Conservation (phyloP, 2,797 vertebrate genomes). For the Limnodromus scolopaceus region DNA sequence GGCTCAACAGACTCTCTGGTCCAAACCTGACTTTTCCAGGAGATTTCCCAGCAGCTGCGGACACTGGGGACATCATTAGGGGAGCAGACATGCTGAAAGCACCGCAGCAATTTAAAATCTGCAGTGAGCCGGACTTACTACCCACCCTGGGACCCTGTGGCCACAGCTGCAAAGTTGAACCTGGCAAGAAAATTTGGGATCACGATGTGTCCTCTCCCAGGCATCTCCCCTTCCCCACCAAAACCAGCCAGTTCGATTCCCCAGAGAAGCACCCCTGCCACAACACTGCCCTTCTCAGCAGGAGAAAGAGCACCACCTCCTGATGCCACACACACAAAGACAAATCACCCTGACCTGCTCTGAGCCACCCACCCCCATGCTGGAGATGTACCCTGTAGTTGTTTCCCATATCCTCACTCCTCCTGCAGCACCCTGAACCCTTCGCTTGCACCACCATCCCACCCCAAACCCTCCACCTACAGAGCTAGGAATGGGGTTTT, state of each 20-base stretch:
- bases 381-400: not conserved
- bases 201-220: fast-evolving
- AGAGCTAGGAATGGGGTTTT: fast-evolving
- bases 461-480: fast-evolving
- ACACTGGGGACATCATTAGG: slow-evolving; percentile 27
- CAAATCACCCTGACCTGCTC: fast-evolving
- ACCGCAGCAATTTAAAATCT: not conserved
- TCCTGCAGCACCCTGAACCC: not conserved
- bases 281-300: not conserved
- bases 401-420: not conserved
- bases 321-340: not conserved
- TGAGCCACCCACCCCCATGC: fast-evolving
- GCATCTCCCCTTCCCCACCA: not conserved
- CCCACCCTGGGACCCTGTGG: fast-evolving
- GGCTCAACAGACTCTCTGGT: fast-evolving
- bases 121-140: fast-evolving
- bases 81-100: not conserved
- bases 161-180: not conserved
- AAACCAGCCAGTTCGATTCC: not conserved
- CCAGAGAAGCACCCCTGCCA: not conserved
- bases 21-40: not conserved
- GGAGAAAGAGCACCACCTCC: not conserved
- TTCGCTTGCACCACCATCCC: not conserved
- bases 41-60: not conserved
- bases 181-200: not conserved